Conservation (phyloP, 2,888 invertebrate species). For the Drosophila formosana region DNA sequence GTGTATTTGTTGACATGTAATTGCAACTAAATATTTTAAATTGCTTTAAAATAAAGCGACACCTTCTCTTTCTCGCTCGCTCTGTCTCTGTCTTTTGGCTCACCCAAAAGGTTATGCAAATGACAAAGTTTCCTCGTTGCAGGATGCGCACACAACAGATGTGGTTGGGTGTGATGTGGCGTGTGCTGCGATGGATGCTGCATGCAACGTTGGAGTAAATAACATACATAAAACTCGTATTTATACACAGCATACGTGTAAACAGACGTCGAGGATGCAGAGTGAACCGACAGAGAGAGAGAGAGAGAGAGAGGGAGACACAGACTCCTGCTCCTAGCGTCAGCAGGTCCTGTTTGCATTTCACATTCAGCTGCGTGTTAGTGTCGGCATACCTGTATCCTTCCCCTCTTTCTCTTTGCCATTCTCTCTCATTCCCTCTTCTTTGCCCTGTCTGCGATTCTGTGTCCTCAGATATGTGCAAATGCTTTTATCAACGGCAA, state of each 20-base stretch:
- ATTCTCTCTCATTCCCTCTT: slow-evolving; percentile 11
- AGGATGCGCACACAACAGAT: slow-evolving; percentile 11
- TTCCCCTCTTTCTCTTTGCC: slow-evolving; percentile 15
- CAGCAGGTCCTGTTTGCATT: slow-evolving; percentile 70
- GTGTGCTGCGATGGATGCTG: slow-evolving; percentile 35
- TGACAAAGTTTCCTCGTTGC: slow-evolving; percentile 70
- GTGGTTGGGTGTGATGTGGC: not conserved
- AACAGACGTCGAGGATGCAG: slow-evolving; percentile 47
- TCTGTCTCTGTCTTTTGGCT: not conserved
- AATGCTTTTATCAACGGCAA: slow-evolving; percentile 78
- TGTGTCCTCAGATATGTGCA: slow-evolving; percentile 59
- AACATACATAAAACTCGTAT: slow-evolving; percentile 80
- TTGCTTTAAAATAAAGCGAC: slow-evolving; percentile 80
- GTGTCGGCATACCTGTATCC: slow-evolving; percentile 64
- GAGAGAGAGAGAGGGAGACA: not conserved
- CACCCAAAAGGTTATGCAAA: slow-evolving; percentile 75
- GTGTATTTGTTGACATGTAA: slow-evolving; percentile 80
- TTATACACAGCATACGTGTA: slow-evolving; percentile 80
- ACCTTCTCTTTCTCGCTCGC: not conserved
- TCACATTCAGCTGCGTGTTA: slow-evolving; percentile 78
- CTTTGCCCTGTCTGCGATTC: slow-evolving; percentile 25
- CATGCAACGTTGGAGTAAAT: slow-evolving; percentile 76
- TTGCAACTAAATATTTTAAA: slow-evolving; percentile 82
- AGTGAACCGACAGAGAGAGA: not conserved
- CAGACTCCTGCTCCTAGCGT: slow-evolving; percentile 23